Percentiles rank a stretch among this genome's conserved stretches.
These are phyloP conservation scores for Falco rusticolus DNA, from an alignment of 2,797 vertebrate species.

Conservation along the genomic window DNA sequence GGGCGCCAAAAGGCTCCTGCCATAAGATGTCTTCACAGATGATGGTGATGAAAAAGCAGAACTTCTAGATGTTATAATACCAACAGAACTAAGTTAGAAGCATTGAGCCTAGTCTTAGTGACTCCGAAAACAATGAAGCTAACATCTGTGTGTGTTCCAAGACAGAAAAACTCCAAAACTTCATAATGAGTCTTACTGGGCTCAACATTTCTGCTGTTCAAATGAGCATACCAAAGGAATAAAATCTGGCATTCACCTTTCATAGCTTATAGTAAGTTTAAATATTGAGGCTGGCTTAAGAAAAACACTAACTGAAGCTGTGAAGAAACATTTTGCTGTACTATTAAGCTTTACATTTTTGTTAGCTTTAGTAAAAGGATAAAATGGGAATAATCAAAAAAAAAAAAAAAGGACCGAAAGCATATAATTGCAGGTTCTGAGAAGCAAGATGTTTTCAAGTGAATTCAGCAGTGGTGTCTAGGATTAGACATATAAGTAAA, in stretches of 20 bases:
- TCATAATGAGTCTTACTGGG: background rate
- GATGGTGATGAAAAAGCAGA: background rate
- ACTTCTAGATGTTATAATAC: background rate
- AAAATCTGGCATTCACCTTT: background rate
- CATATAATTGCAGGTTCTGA: background rate
- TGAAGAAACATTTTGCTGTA: background rate
- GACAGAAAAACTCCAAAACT: background rate
- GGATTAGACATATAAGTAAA: background rate
- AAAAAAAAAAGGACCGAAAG: background rate
- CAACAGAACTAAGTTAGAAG: background rate
- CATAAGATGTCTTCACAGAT: background rate
- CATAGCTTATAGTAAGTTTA: background rate
- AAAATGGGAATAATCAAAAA: background rate
- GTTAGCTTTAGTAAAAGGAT: background rate
- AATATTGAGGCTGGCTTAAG: background rate
- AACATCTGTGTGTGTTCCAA: background rate
- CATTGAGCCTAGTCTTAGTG: background rate
- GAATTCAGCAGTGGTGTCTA: background rate
- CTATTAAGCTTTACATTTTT: background rate
- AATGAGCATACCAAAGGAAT: background rate
- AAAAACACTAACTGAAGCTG: background rate
- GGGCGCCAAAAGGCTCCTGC: background rate
- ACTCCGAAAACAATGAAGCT: background rate
- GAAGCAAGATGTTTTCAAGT: background rate
- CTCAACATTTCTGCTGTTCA: background rate